Conservation (phyloP, 92 coral and sea anemone genomes). For the Heteractis magnifica region DNA sequence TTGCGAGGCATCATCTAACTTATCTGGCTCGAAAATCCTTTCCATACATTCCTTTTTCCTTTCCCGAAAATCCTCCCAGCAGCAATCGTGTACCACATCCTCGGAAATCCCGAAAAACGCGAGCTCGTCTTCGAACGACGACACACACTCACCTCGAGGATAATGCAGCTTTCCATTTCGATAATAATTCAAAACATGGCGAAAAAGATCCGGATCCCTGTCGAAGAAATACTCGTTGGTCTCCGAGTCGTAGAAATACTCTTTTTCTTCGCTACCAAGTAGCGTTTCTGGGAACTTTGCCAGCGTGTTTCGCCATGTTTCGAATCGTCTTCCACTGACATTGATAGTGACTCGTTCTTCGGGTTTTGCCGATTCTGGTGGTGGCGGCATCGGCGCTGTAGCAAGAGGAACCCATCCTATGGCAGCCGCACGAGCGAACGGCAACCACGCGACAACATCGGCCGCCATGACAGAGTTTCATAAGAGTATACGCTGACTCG, state of each 20-base stretch:
- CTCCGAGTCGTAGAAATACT: constrained; percentile 92
- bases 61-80: constrained; percentile 99
- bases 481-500: constrained; percentile 29
- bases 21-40: constrained; percentile 91
- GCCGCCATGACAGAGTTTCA: constrained; percentile 82
- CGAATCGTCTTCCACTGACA: constrained; percentile 98
- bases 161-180: constrained; percentile 97
- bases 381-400: constrained; percentile 97
- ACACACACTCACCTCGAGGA: constrained; percentile 89
- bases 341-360: constrained; percentile 97
- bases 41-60: constrained; percentile 97
- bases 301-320: constrained; percentile 98
- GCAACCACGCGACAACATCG: constrained; percentile 99
- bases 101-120: constrained; percentile 96
- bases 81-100: constrained; percentile 97
- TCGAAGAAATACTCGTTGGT: constrained; percentile 96
- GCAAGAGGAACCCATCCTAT: constrained; percentile 99
- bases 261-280: constrained; percentile 96
- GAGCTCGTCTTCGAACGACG: constrained; percentile 95
- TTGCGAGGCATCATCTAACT: constrained; percentile 89
- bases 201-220: constrained; percentile 95
- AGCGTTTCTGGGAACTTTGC: constrained; percentile 98
- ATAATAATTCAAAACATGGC: constrained; percentile 94
- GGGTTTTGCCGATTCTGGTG: constrained; percentile 88
- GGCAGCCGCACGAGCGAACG: constrained; percentile 99